These are phyloP conservation scores for Shinisaurus crocodilurus DNA, from an alignment of 2,113 vertebrate species.

Conservation along the genomic window DNA sequence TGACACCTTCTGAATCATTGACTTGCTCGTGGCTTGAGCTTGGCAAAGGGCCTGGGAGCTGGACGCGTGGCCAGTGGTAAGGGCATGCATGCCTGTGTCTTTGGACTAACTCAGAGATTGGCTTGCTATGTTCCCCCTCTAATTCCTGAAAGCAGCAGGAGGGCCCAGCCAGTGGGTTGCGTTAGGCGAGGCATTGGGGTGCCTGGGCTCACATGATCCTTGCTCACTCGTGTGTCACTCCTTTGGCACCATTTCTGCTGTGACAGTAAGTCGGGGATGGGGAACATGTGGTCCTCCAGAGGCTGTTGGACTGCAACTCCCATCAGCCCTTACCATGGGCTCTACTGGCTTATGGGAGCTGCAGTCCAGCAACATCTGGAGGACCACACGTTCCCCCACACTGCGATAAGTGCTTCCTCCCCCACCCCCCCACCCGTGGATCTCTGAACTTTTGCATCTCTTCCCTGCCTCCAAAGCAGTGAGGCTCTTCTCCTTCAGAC, in stretches of 20 bases:
- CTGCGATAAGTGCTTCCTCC: too few species aligned
- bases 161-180: too few species aligned
- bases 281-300: too few species aligned
- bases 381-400: too few species aligned
- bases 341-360: too few species aligned
- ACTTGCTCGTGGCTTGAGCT: neutral
- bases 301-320: too few species aligned
- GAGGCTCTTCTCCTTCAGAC: neutral
- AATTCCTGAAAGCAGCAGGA: neutral
- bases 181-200: neutral
- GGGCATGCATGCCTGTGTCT: neutral
- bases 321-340: too few species aligned
- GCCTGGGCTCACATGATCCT: neutral
- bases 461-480: too few species aligned
- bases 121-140: neutral
- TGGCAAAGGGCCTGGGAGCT: neutral
- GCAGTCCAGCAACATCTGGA: too few species aligned
- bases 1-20: neutral
- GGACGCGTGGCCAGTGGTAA: rapidly evolving
- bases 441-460: neutral
- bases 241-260: neutral
- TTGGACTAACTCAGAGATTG: neutral
- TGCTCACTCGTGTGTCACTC: neutral
- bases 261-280: too few species aligned
- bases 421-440: too few species aligned